phyloP scores from a whole-genome alignment of 1,140 invertebrate genomes.

The Conus betulinus region DNA sequence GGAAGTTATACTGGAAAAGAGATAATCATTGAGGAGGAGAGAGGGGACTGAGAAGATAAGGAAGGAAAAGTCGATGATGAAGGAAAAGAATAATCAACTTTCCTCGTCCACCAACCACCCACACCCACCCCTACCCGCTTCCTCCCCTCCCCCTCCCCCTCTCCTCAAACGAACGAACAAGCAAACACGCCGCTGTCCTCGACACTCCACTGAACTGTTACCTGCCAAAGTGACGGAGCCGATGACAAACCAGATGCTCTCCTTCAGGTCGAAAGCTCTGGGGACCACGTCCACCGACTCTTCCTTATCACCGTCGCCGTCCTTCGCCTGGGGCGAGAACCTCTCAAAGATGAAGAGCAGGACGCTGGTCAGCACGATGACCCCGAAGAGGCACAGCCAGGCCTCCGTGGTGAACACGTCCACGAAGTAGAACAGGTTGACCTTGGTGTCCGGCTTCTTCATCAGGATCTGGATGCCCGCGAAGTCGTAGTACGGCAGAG shows the following conservation, averaged over 20 bases:
- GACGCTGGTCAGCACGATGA: conserved; percentile 52
- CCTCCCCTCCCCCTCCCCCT: too few relatives aligned
- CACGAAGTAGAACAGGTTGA: conserved; percentile 51
- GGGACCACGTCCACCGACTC: conserved; percentile 15
- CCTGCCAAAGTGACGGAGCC: conserved; percentile 95
- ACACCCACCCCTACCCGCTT: too few relatives aligned
- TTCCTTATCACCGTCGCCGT: neutral
- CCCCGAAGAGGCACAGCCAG: conserved; percentile 51
- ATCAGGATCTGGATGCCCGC: conserved; percentile 61
- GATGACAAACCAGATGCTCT: conserved; percentile 93
- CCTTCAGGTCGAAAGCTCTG: conserved; percentile 52
- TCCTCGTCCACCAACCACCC: too few relatives aligned
- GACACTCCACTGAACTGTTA: neutral
- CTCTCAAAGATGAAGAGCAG: conserved; percentile 55
- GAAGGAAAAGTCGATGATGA: too few relatives aligned
- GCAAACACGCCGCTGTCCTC: too few relatives aligned
- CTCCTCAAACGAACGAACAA: too few relatives aligned
- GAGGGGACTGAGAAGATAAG: too few relatives aligned
- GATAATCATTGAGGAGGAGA: too few relatives aligned
- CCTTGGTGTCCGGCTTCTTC: conserved; percentile 39
- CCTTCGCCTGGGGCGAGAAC: conserved; percentile 36
- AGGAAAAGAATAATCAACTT: too few relatives aligned
- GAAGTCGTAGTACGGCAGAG: conserved; percentile 59
- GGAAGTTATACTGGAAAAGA: too few relatives aligned
- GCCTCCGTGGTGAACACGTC: conserved; percentile 55